Percentiles rank a stretch among this genome's conserved stretches.
Evolutionary conservation across 23 tunicate species (phyloP).

Genomic region (Halocynthia roretzi): DNA sequence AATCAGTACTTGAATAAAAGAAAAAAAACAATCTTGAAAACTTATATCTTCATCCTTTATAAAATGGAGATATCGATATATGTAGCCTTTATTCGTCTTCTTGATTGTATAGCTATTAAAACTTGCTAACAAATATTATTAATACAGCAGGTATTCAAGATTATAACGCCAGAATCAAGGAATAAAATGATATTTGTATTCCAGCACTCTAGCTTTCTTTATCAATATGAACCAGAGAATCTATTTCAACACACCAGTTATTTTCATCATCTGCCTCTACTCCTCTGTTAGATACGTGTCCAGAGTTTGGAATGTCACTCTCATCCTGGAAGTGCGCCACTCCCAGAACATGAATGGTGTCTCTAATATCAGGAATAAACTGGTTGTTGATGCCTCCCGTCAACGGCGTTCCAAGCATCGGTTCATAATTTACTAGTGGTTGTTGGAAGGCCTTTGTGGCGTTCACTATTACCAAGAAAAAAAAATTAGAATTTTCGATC

Average conservation of each 20-base stretch:
- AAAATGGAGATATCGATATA: too few relatives aligned
- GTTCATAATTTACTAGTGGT: neutral
- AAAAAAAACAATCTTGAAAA: neutral
- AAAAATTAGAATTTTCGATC: too few relatives aligned
- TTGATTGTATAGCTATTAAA: too few relatives aligned
- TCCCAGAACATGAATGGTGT: neutral
- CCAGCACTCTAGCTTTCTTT: too few relatives aligned
- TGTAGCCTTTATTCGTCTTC: too few relatives aligned
- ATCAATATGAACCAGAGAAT: too few relatives aligned
- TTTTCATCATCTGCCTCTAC: conserved; percentile 38
- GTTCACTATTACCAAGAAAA: neutral
- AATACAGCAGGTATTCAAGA: too few relatives aligned
- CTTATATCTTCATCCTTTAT: neutral
- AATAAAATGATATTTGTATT: too few relatives aligned
- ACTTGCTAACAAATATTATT: too few relatives aligned
- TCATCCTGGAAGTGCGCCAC: neutral
- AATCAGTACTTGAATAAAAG: conserved; percentile 20
- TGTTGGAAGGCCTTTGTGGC: neutral
- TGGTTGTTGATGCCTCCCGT: neutral
- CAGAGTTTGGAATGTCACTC: conserved; percentile 26
- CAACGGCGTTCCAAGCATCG: neutral
- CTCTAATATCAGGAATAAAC: neutral
- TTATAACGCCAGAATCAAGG: too few relatives aligned
- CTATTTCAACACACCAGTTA: conserved; percentile 7
- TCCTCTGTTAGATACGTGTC: conserved; percentile 14